Base-by-base conservation (phyloP, 2,113 vertebrate genomes). In the Bufo bufo region DNA sequence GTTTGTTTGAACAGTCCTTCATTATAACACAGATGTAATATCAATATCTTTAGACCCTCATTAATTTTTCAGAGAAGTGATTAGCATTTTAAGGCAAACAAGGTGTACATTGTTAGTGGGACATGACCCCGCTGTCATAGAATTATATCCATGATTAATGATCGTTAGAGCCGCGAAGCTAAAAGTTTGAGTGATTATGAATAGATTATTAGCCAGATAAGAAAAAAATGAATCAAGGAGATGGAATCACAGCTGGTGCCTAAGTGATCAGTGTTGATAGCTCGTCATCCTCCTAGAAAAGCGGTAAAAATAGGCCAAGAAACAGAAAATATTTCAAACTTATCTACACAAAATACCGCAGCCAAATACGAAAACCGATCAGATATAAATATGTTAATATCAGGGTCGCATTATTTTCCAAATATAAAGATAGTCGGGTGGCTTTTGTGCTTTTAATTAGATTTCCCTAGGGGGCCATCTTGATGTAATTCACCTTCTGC, bases 41-140 rank as follows among this genome's bases (percentile, higher is more conserved):
- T 92, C 94, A 93, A 90, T 91, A 94, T 92, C 93, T 93, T 91
- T 92, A 95, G 97, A 93, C 95, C 95, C 96, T 97, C 96, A 97
- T 95, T 95, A 96, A 94, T 93, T 93, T 94, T 95, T 92, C 94
- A 94, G 91, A 96, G 94, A 93, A 95, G 94, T 90, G 93, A 99
- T 99, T 98, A 99, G 96, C 97, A 99, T 99, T 98, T 97, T 97
- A 98, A 98, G 97, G 96, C 97, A 98, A 98, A 97, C 94, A 95
- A 95, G 94, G 94, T 96, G 92, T 95, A 94, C 96, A 97, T 97
- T 96, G 92, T 99, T 98, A 98, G 96, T 93, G 91, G 96, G 96
- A 96, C 96, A 95, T 89, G 97, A 97, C 98, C 95, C 95, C 92
- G 95, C 96, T 99, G 98, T 99, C 98, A 98, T 96, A 95, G 97